Percentiles rank a stretch among this genome's conserved stretches.
Evolutionary conservation across 37 sponge, comb jelly and placozoan species (phyloP).

Genomic region (Bolinopsis microptera): DNA sequence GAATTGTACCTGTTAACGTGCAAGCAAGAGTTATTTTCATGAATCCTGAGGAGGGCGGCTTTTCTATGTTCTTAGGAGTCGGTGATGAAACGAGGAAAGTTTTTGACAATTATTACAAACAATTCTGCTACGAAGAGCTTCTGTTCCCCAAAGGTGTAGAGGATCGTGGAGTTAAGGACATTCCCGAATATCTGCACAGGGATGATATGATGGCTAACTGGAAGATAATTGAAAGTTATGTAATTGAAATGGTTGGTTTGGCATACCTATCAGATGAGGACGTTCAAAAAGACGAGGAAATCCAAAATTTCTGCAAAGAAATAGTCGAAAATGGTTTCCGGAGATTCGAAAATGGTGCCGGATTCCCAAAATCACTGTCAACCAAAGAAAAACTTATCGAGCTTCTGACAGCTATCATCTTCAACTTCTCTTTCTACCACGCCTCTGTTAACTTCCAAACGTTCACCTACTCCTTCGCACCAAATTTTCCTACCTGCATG

Average conservation of each 20-base stretch:
- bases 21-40: neutral
- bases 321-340: neutral
- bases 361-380: neutral
- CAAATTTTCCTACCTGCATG: neutral
- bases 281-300: neutral
- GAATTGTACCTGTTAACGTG: neutral
- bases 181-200: neutral
- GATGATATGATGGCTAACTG: neutral
- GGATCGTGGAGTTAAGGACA: neutral
- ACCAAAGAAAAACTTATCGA: neutral
- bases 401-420: neutral
- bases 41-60: neutral
- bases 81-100: neutral
- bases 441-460: neutral
- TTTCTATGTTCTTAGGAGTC: neutral
- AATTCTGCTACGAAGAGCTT: neutral
- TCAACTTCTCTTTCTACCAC: neutral
- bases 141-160: neutral
- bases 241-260: neutral
- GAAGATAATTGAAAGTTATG: neutral
- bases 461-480: neutral
- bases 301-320: conserved; percentile 3
- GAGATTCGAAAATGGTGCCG: neutral
- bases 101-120: too few species aligned
- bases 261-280: neutral